These are phyloP conservation scores for Hoplodrina ambigua DNA, from an alignment of 2,888 invertebrate species.

Conservation along the genomic window DNA sequence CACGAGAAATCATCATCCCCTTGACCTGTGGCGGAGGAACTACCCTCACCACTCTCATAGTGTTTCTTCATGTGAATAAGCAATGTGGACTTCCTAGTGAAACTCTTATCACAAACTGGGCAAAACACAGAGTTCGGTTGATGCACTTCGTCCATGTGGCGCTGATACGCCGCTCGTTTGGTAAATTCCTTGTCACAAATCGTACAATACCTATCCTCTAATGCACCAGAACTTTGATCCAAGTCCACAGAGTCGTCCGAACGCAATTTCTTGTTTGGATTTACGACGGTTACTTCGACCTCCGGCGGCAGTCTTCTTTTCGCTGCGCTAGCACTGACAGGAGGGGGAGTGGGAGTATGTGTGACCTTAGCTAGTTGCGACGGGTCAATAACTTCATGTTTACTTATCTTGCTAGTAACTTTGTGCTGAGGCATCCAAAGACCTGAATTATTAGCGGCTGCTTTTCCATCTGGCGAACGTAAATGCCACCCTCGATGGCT, in stretches of 20 bases:
- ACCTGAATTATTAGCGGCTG: slow-evolving; percentile 87
- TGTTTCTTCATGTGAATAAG: slow-evolving; percentile 92
- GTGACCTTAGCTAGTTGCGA: slow-evolving; percentile 76
- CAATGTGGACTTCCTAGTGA: slow-evolving; percentile 91
- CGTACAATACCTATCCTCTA: slow-evolving; percentile 90
- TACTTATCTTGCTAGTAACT: slow-evolving; percentile 88
- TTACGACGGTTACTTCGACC: slow-evolving; percentile 88
- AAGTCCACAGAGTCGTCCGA: slow-evolving; percentile 86
- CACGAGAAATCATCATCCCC: slow-evolving; percentile 88
- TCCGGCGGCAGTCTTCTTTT: slow-evolving; percentile 87
- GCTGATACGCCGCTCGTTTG: slow-evolving; percentile 90
- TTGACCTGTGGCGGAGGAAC: slow-evolving; percentile 72
- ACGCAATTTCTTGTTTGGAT: slow-evolving; percentile 87
- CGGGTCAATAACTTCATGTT: slow-evolving; percentile 85
- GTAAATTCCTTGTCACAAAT: slow-evolving; percentile 92
- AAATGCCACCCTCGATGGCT: slow-evolving; percentile 93
- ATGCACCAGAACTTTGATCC: slow-evolving; percentile 81
- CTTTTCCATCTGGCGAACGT: slow-evolving; percentile 90
- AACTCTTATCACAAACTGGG: slow-evolving; percentile 91
- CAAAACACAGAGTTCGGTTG: slow-evolving; percentile 90
- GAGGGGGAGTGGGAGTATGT: slow-evolving; percentile 62
- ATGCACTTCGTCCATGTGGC: slow-evolving; percentile 91
- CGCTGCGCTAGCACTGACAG: slow-evolving; percentile 70
- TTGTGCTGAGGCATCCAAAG: slow-evolving; percentile 90
- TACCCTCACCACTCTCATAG: slow-evolving; percentile 85